Percentiles rank a stretch among this genome's conserved stretches.
phyloP scores from a whole-genome alignment of 2,888 invertebrate genomes.

The Chouioia cunea region DNA sequence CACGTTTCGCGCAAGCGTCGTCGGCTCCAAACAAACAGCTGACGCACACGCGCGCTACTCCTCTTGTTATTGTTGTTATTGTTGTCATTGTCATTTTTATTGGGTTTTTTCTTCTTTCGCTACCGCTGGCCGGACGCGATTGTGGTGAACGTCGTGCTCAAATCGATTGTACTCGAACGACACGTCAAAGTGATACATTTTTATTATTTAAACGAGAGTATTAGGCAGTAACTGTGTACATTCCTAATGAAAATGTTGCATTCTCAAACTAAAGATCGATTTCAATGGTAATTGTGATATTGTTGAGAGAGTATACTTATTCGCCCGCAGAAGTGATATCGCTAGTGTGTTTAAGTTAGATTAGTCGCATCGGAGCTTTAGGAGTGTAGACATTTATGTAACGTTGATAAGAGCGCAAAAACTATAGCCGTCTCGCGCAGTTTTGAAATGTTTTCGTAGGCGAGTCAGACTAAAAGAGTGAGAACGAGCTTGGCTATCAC shows the following conservation, averaged over 20 bases:
- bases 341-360: too few species aligned
- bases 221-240: constrained; percentile 7
- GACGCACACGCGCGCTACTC: not conserved
- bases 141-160: not conserved
- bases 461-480: too few species aligned
- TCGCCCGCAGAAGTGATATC: too few species aligned
- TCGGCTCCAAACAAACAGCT: constrained; percentile 9
- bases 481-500: constrained; percentile 9
- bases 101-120: too few species aligned
- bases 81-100: not conserved
- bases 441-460: not conserved
- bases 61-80: not conserved
- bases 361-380: too few species aligned
- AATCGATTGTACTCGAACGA: not conserved
- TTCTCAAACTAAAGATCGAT: too few species aligned
- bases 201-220: too few species aligned
- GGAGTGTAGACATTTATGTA: not conserved
- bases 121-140: constrained; percentile 1
- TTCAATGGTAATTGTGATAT: too few species aligned
- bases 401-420: constrained; percentile 11
- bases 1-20: constrained; percentile 28
- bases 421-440: not conserved
- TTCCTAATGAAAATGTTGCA: constrained; percentile 12
- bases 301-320: too few species aligned
- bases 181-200: not conserved